A percentile compares a stretch with the other conserved stretches of the same genome.
phyloP scores from a whole-genome alignment of 2,113 vertebrate genomes.

The Cricetomys ansorgei region DNA sequence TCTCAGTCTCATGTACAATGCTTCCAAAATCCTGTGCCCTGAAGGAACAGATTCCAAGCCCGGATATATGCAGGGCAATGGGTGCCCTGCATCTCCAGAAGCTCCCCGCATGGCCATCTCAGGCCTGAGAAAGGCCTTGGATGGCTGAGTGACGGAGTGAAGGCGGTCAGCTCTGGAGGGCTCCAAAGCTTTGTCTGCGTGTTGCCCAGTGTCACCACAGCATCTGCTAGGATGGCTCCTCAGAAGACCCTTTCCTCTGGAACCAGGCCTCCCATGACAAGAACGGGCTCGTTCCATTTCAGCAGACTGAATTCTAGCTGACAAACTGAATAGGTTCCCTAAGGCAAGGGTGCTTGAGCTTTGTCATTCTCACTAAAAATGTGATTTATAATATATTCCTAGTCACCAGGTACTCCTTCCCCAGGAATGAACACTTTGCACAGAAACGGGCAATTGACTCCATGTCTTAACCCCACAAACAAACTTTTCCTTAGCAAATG shows the following conservation, averaged over 20 bases:
- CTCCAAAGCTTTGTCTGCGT: neutral
- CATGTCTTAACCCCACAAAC: neutral
- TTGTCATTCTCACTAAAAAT: constrained; percentile 84
- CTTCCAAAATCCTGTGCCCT: neutral
- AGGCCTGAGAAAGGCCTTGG: neutral
- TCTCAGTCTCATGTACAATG: neutral
- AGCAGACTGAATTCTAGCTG: constrained; percentile 86
- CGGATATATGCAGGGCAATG: neutral
- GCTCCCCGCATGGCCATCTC: fast-evolving
- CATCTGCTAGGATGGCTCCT: constrained; percentile 65
- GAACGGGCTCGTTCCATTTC: constrained; percentile 85
- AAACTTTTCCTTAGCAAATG: neutral
- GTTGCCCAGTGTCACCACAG: neutral
- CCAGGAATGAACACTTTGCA: constrained; percentile 80
- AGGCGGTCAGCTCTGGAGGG: neutral
- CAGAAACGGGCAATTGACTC: constrained; percentile 1
- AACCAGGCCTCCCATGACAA: constrained; percentile 81
- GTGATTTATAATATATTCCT: constrained; percentile 88
- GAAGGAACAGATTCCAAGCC: neutral
- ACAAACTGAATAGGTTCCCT: constrained; percentile 88
- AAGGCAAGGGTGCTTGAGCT: constrained; percentile 83
- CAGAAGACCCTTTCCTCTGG: constrained; percentile 82
- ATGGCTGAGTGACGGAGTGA: fast-evolving
- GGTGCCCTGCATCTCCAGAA: neutral
- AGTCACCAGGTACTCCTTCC: constrained; percentile 81